Base-by-base conservation (phyloP, 2,113 vertebrate genomes). In the Tragulus kanchil region DNA sequence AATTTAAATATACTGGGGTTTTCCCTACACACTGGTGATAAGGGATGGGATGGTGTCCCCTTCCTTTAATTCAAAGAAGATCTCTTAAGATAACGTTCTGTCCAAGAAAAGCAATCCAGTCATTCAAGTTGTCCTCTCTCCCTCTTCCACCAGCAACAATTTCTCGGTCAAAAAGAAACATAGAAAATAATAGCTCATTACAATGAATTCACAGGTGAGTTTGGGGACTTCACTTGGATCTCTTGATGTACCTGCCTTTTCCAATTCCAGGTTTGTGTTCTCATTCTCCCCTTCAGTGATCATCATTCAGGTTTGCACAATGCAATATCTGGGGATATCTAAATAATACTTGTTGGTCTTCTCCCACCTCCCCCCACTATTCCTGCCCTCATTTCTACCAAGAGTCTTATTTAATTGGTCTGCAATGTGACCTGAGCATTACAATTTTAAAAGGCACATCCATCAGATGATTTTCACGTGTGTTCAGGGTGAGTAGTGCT, bases 341-440 rank as follows among this genome's bases (percentile, higher is more conserved):
- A 2, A 48, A 52, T 92, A 85, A 17, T 69, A 52, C 16, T 16
- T 6, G 6, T 42, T 42, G 14, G 12, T 15, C 23, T 71, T 75
- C 1, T 83, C 6, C 45, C 14, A 62, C 15, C 4, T 2, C 13
- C 42, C 1, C 3, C 16, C 13, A 28, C 19, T 4, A 4, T 8
- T 48, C 15, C n/a, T 75, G 21, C 1, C 11, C 8, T 9, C 8
- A 21, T 0, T 1, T 48, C 28, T 6, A 19, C 26, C 61, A 89
- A 28, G 2, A 50, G n/a, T 59, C 25, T 45, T 54, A 75, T 8
- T 61, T 58, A 79, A 75, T 28, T 31, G 2, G 1, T 67, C 58
- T 93, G 42, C 75, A 28, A 92, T 62, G 54, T 54, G 21, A 25
- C 7, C 23, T 25, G 28, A 21, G 28, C 3, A 69, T 0, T 83